These are phyloP conservation scores for Sciaenops ocellatus DNA, from an alignment of 2,797 vertebrate species.

Conservation along the genomic window DNA sequence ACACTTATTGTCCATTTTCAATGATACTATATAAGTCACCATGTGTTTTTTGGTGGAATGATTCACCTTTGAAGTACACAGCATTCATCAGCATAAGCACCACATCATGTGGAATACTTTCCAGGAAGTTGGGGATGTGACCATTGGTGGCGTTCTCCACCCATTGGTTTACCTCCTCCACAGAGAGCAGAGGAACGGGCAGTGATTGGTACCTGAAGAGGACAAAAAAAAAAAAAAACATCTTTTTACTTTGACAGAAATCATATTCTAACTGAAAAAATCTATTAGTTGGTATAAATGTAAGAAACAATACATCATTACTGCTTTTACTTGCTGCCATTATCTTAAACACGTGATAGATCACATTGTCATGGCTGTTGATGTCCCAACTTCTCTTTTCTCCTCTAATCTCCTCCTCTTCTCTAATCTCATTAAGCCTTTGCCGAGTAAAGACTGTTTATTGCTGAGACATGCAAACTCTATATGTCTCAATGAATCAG, in stretches of 20 bases:
- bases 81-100: constrained; percentile 92
- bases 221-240: neutral
- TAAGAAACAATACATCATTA: neutral
- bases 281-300: neutral
- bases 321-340: neutral
- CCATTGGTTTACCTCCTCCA: constrained; percentile 90
- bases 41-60: neutral
- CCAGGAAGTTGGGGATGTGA: constrained; percentile 89
- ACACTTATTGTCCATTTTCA: neutral
- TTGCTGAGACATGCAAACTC: neutral
- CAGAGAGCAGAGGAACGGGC: constrained; percentile 84
- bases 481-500: neutral
- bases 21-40: neutral
- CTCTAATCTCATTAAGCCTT: too few relatives aligned
- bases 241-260: neutral
- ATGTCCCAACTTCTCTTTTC: neutral
- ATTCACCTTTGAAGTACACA: constrained; percentile 91
- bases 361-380: neutral
- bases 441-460: neutral
- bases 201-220: constrained; percentile 84
- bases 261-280: neutral
- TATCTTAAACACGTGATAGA: neutral
- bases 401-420: neutral
- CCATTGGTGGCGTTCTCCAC: constrained; percentile 89
- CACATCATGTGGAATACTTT: constrained; percentile 83